Conservation (phyloP, 2,113 vertebrate species). For the Cyprinodon tularosa region DNA sequence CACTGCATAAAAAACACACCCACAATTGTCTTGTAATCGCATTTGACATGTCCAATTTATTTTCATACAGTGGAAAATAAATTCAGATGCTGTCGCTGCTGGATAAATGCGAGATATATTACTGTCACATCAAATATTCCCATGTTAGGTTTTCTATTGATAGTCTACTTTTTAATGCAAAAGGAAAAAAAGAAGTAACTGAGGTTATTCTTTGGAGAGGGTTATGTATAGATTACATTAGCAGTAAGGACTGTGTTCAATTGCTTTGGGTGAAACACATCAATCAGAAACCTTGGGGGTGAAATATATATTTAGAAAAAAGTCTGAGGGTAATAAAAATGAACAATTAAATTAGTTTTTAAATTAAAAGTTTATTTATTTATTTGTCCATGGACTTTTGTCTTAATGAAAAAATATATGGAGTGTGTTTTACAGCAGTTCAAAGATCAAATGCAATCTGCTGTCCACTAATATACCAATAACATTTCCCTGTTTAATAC, state of each 20-base stretch:
- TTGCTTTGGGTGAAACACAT: not conserved
- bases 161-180: conserved; percentile 16
- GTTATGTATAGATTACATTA: not conserved
- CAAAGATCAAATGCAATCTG: no score
- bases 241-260: not conserved
- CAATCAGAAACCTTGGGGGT: not conserved
- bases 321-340: not conserved
- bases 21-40: conserved; percentile 12
- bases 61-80: conserved; percentile 15
- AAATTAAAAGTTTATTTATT: no score
- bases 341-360: not conserved
- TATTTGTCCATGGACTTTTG: no score
- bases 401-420: no score
- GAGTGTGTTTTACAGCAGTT: no score
- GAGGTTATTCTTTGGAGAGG: not conserved
- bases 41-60: conserved; percentile 24
- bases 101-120: conserved; percentile 22
- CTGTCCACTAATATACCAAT: no score
- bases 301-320: not conserved
- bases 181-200: conserved; percentile 18
- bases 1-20: conserved; percentile 4
- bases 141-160: not conserved
- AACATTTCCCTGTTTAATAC: no score
- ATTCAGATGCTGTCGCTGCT: not conserved
- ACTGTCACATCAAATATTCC: conserved; percentile 21